Evolutionary conservation across 1,140 invertebrate genomes (phyloP).

Genomic region (Zaprionus lachaisei): DNA sequence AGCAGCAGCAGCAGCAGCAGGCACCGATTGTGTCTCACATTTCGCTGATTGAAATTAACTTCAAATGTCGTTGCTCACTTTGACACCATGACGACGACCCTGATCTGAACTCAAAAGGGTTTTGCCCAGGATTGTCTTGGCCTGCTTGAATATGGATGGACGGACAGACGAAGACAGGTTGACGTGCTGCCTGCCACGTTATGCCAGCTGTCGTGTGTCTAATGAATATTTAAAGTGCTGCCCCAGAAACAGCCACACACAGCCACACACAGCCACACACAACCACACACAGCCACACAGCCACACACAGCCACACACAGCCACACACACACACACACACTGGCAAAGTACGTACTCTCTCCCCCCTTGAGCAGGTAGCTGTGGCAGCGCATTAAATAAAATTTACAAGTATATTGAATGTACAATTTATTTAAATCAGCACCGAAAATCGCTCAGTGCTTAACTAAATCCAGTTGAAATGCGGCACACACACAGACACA

Average conservation of each 20-base stretch:
- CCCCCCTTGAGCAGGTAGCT: conserved; percentile 53
- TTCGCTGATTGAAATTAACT: conserved; percentile 81
- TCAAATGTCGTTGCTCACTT: conserved; percentile 76
- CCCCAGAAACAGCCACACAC: conserved; percentile 32
- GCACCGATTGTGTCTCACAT: conserved; percentile 50
- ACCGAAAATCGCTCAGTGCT: conserved; percentile 46
- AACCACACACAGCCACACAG: neutral
- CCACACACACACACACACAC: conserved; percentile 1
- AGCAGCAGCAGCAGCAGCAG: neutral
- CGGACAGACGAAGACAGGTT: neutral
- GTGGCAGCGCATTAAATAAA: conserved; percentile 58
- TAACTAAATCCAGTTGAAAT: conserved; percentile 47
- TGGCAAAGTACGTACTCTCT: neutral
- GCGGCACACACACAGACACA: neutral
- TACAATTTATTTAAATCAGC: conserved; percentile 59
- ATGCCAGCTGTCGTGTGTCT: conserved; percentile 41
- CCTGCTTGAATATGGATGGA: neutral
- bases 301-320: neutral
- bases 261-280: conserved; percentile 7
- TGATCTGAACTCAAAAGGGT: conserved; percentile 47
- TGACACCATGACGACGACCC: conserved; percentile 30
- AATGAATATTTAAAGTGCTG: conserved; percentile 79
- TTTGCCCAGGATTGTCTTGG: conserved; percentile 30
- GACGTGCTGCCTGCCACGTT: conserved; percentile 30
- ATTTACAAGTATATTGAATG: conserved; percentile 64